phyloP scores from a whole-genome alignment of 2,113 vertebrate genomes.

The Oxygymnocypris stewartii region DNA sequence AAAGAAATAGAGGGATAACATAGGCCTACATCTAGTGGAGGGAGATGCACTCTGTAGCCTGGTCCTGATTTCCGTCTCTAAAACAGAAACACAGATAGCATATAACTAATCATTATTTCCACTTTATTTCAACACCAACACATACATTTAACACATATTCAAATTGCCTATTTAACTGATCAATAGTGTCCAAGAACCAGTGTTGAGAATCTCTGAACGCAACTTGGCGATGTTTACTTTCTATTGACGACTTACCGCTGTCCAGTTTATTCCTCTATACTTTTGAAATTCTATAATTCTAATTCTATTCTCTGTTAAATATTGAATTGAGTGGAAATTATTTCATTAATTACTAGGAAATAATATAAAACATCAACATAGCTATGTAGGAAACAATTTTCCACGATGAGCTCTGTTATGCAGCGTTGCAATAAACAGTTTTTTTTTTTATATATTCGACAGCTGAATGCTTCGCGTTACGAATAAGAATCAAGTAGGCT shows the following conservation, averaged over 20 bases:
- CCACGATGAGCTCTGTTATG: no score
- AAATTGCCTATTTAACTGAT: background rate
- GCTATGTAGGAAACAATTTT: background rate
- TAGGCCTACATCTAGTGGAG: slow-evolving; percentile 79
- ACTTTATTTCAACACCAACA: background rate
- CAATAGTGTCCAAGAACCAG: background rate
- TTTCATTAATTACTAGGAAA: background rate
- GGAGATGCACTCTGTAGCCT: slow-evolving; percentile 86
- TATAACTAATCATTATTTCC: background rate
- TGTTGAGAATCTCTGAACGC: background rate
- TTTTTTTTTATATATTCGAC: background rate
- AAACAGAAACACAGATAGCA: slow-evolving; percentile 49
- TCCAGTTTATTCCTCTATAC: no score
- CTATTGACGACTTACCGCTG: no score
- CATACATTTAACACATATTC: background rate
- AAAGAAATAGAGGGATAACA: slow-evolving; percentile 62
- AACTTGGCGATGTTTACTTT: no score
- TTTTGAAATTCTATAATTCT: no score
- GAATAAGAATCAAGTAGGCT: background rate
- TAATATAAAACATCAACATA: background rate
- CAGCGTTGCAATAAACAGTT: background rate
- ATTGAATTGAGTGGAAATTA: background rate
- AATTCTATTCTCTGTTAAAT: no score
- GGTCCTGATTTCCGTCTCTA: slow-evolving; percentile 87
- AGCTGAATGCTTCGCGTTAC: background rate